Evolutionary conservation across 2,113 vertebrate genomes (phyloP).

Genomic region (Castor canadensis): DNA sequence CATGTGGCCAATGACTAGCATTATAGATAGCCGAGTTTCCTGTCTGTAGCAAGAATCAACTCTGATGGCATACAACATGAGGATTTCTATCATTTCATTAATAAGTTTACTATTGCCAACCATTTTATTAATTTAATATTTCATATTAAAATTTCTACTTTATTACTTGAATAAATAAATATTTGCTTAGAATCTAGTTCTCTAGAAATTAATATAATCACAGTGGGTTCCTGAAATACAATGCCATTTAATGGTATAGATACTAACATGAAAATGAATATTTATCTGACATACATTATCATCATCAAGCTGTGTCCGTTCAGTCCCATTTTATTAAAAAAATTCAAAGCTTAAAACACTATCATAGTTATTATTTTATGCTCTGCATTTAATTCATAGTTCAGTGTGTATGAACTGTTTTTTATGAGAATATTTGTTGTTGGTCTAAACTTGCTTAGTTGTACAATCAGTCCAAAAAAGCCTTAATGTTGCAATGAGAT

Average conservation of each 20-base stretch:
- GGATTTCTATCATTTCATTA: too few species aligned
- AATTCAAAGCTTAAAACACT: not conserved
- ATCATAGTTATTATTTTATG: not conserved
- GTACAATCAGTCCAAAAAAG: conserved; percentile 45
- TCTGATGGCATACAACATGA: not conserved
- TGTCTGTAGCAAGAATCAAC: not conserved
- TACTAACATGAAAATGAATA: not conserved
- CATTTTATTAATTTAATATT: too few species aligned
- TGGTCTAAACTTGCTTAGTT: not conserved
- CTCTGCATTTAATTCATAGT: not conserved
- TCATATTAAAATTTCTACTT: conserved; percentile 7
- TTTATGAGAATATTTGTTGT: not conserved
- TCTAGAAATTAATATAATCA: not conserved
- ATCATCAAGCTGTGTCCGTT: not conserved
- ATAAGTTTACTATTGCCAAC: too few species aligned
- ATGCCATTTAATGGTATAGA: not conserved
- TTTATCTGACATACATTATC: not conserved
- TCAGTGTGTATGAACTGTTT: not conserved
- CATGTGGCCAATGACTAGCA: not conserved
- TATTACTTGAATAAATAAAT: conserved; percentile 10
- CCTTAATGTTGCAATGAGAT: not conserved
- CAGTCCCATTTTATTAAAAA: not conserved
- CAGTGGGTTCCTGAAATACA: not conserved
- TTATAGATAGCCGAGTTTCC: not conserved
- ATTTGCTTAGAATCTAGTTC: not conserved